Percentiles rank a stretch among this genome's conserved stretches.
Evolutionary conservation across 2,888 invertebrate species (phyloP).

Genomic region (Meandrusa payeni): DNA sequence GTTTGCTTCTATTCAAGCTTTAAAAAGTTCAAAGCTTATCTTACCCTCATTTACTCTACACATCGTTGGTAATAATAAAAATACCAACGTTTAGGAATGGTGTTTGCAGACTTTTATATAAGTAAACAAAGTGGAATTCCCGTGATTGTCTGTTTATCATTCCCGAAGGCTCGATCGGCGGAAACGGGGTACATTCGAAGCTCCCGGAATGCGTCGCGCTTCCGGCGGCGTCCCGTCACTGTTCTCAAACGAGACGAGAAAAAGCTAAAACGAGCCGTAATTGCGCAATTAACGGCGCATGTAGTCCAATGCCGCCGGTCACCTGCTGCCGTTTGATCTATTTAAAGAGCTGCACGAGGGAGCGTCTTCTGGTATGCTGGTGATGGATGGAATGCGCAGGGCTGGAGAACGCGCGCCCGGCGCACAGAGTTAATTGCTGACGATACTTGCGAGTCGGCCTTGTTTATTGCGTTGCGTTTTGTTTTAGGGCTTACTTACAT

Average conservation of each 20-base stretch:
- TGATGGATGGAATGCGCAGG: no score
- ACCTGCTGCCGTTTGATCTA: slow-evolving; percentile 1
- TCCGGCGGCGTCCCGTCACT: slow-evolving; percentile 13
- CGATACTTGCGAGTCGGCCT: no score
- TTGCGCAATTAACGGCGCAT: slow-evolving; percentile 14
- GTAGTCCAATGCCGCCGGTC: slow-evolving; percentile 11
- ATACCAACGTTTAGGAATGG: no score
- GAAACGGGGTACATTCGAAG: slow-evolving; percentile 15
- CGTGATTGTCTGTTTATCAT: slow-evolving; percentile 19
- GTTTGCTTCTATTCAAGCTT: no score
- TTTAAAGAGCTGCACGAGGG: slow-evolving; percentile 6
- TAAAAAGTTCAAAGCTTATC: no score
- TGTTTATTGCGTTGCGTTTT: no score
- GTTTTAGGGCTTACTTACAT: no score
- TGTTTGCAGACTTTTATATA: no score
- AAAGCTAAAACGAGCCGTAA: slow-evolving; percentile 15
- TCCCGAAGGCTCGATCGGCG: slow-evolving; percentile 18
- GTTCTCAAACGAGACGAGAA: slow-evolving; percentile 9
- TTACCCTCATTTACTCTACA: no score
- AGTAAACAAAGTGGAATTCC: slow-evolving; percentile 6
- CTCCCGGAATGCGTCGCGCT: slow-evolving; percentile 12
- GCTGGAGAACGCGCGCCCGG: no score
- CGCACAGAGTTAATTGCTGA: no score
- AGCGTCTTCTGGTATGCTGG: neutral
- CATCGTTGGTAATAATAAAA: no score